phyloP scores from a whole-genome alignment of 1,140 invertebrate genomes.

The Leptopilina boulardi region DNA sequence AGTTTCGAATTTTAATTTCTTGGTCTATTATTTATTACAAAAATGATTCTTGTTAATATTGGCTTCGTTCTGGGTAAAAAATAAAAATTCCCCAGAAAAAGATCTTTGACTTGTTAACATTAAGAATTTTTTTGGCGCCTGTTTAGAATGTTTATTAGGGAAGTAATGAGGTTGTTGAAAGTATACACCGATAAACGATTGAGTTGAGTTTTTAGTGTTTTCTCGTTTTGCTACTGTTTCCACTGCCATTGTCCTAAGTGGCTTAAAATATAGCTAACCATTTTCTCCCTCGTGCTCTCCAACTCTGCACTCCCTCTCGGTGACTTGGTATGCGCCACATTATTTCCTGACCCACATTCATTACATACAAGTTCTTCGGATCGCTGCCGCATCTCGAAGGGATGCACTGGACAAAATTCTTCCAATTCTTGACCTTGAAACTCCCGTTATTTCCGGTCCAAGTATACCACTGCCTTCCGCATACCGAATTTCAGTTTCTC shows the following conservation, averaged over 20 bases:
- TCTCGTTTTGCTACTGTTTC: neutral
- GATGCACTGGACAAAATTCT: neutral
- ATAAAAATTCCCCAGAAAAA: too few relatives aligned
- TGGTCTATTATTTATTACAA: too few relatives aligned
- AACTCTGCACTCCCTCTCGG: neutral
- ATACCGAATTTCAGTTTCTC: too few relatives aligned
- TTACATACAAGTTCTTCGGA: conserved; percentile 9
- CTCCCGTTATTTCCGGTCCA: neutral
- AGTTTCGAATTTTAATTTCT: too few relatives aligned
- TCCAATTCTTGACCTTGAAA: conserved; percentile 1
- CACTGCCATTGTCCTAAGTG: neutral
- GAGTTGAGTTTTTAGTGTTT: neutral
- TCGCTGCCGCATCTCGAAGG: neutral
- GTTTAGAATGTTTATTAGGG: neutral
- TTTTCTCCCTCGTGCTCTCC: conserved; percentile 8
- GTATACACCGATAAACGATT: neutral
- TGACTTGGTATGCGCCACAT: conserved; percentile 8
- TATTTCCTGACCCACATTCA: conserved; percentile 26
- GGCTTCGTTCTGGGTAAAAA: too few relatives aligned
- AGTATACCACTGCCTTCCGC: too few relatives aligned
- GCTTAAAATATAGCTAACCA: conserved; percentile 6
- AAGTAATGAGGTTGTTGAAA: neutral
- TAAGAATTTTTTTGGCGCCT: too few relatives aligned
- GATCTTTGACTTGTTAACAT: too few relatives aligned
- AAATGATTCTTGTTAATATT: too few relatives aligned